Evolutionary conservation across 53 echinoderm and acorn worm genomes (phyloP).

Genomic region (Paracentrotus lividus): DNA sequence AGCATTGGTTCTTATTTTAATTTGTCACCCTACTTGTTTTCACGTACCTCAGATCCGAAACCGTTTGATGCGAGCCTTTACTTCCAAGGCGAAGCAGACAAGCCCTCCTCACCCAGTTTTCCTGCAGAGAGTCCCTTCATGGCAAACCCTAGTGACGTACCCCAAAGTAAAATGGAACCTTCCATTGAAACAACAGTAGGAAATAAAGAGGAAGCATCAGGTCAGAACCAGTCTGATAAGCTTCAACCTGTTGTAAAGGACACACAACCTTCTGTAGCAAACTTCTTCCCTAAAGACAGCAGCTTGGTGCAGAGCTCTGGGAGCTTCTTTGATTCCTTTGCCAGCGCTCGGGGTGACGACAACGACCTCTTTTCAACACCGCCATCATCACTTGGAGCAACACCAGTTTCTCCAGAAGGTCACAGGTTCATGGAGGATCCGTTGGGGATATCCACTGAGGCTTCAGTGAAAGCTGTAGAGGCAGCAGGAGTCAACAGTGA

Average conservation of each 20-base stretch:
- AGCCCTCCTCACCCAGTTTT: slow-evolving; percentile 54
- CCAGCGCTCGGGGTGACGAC: slow-evolving; percentile 73
- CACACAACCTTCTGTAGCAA: neutral
- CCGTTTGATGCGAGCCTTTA: slow-evolving; percentile 93
- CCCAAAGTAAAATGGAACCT: slow-evolving; percentile 27
- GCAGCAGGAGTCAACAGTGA: slow-evolving; percentile 39
- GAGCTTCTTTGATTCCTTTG: slow-evolving; percentile 92
- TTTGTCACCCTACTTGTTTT: neutral
- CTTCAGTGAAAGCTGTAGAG: slow-evolving; percentile 10
- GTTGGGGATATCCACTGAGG: slow-evolving; percentile 12
- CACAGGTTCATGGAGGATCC: slow-evolving; percentile 54
- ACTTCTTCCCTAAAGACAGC: slow-evolving; percentile 12
- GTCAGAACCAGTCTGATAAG: neutral
- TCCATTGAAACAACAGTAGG: slow-evolving; percentile 11
- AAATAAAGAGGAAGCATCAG: neutral
- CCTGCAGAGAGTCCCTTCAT: slow-evolving; percentile 71
- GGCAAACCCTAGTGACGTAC: neutral
- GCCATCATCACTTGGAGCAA: slow-evolving; percentile 69
- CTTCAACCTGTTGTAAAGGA: slow-evolving; percentile 2
- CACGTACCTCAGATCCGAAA: slow-evolving; percentile 69
- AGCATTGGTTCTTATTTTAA: neutral
- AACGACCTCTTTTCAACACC: slow-evolving; percentile 65
- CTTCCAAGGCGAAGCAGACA: slow-evolving; percentile 51
- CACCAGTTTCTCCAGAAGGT: slow-evolving; percentile 54
- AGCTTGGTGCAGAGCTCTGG: slow-evolving; percentile 44